Percentiles rank a stretch among this genome's conserved stretches.
Evolutionary conservation across 2,888 invertebrate genomes (phyloP).

Genomic region (Saturnia pavonia): DNA sequence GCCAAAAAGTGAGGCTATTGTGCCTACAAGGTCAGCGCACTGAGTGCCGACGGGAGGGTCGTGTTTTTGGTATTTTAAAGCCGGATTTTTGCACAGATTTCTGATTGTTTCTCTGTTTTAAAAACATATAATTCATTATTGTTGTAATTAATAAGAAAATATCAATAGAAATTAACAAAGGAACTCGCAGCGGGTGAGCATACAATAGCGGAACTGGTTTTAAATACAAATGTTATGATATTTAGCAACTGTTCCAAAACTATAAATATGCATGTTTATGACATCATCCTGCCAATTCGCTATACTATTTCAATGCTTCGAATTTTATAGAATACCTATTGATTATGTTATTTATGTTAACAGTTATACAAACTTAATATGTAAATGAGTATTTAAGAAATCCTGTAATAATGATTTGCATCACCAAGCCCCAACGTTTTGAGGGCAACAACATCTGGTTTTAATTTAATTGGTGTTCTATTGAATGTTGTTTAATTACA

Average conservation of each 20-base stretch:
- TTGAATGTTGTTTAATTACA: not conserved
- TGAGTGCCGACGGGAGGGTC: slow-evolving; percentile 47
- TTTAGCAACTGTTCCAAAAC: slow-evolving; percentile 12
- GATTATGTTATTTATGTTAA: not conserved
- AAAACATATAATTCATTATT: not conserved
- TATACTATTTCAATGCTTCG: not conserved
- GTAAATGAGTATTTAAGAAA: not conserved
- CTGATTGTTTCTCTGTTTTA: slow-evolving; percentile 42
- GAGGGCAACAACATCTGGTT: not conserved
- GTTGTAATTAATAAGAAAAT: not conserved
- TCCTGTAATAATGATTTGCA: not conserved
- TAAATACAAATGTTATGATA: slow-evolving; percentile 3
- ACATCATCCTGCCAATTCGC: slow-evolving; percentile 12
- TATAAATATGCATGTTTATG: slow-evolving; percentile 15
- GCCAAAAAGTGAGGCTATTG: slow-evolving; percentile 55
- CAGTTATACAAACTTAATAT: too few relatives aligned
- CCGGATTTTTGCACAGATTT: slow-evolving; percentile 51
- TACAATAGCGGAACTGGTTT: slow-evolving; percentile 7
- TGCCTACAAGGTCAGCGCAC: slow-evolving; percentile 71
- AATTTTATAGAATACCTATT: not conserved
- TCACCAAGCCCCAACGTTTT: not conserved
- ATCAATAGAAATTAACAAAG: slow-evolving; percentile 5
- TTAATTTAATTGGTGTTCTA: not conserved
- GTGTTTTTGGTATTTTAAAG: slow-evolving; percentile 54
- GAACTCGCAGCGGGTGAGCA: not conserved